Base-by-base conservation (phyloP, 2,888 invertebrate genomes). In the Callinectes sapidus region DNA sequence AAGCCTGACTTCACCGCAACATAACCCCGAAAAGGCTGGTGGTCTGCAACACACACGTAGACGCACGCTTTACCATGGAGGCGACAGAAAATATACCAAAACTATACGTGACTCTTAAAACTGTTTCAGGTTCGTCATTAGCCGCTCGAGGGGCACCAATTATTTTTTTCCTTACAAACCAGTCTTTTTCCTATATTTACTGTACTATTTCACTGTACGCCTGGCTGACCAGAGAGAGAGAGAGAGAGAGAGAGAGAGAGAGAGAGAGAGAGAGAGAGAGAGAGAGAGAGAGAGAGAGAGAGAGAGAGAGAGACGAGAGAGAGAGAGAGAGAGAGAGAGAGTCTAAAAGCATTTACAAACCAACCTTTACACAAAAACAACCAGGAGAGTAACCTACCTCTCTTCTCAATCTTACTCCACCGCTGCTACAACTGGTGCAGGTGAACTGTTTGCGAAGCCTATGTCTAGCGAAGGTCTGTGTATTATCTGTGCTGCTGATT, bases 191-290 rank as follows among this genome's bases (percentile, higher is more conserved):
- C 5, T 32, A 1, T n/a, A 10, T 81, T 32, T 32, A 35, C 71
- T 28, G 10, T 2, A 28, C 23, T 28, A 71, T 28, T 23, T 28
- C n/a, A 61, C 10, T 35, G 39, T 8, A 61, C 28, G 39, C 2
- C 35, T 35, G 23, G 42, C 28, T 8, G 71, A 71, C n/a, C 28
- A 32, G 87, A 91, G 88, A 71, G 88, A 88, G 87, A 88, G 42
- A 55, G 91, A 66, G 87, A 87, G 87, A 87, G 87, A 90, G 91
- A 66, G 61, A 35, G 66, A 87, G 61, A 61, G 87, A 87, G 87
- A 87, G 87, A 87, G 55, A 61, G 71, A 71, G 39, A 28, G 32
- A 35, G 77, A 42, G 77, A 61, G 66, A 71, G 23, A 16, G 86
- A 48, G 35, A 39, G 87, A 48, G 66, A 85, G 81, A 32, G 55